These are phyloP conservation scores for Zoanthus solanderi DNA, from an alignment of 92 coral and sea anemone genomes.

Conservation along the genomic window DNA sequence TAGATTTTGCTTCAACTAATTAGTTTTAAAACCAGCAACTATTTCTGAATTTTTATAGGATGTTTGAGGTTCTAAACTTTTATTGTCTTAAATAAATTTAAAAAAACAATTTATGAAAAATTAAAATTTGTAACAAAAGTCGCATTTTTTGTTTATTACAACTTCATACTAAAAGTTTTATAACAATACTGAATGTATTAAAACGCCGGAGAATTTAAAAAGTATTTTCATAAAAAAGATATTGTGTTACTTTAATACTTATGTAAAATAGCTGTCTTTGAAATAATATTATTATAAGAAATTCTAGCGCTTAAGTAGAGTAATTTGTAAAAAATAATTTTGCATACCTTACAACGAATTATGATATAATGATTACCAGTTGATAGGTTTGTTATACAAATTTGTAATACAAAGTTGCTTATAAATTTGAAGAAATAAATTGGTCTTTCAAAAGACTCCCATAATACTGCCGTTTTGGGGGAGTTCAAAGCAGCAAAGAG, in stretches of 20 bases:
- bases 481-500: too few species aligned
- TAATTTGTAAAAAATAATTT: slow-evolving; percentile 30
- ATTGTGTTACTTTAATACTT: slow-evolving; percentile 2
- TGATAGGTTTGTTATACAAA: neutral
- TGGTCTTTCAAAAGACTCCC: neutral
- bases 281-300: neutral
- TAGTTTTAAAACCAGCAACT: neutral
- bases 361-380: slow-evolving; percentile 33
- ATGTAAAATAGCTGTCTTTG: neutral
- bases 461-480: neutral
- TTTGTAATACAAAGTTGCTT: neutral
- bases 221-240: slow-evolving; percentile 20
- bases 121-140: neutral
- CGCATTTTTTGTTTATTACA: slow-evolving; percentile 30
- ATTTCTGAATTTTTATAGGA: neutral
- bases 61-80: neutral
- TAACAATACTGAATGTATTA: slow-evolving; percentile 7
- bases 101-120: slow-evolving; percentile 6
- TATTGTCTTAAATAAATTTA: neutral
- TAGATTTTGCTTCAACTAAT: too few species aligned
- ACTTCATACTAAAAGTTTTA: slow-evolving; percentile 32
- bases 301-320: neutral
- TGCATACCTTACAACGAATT: slow-evolving; percentile 35
- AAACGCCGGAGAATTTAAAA: neutral
- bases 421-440: slow-evolving; percentile 21